A percentile compares a stretch with the other conserved stretches of the same genome.
Conservation (phyloP, 2,113 vertebrate genomes). For the Ceuthmochares aereus region DNA sequence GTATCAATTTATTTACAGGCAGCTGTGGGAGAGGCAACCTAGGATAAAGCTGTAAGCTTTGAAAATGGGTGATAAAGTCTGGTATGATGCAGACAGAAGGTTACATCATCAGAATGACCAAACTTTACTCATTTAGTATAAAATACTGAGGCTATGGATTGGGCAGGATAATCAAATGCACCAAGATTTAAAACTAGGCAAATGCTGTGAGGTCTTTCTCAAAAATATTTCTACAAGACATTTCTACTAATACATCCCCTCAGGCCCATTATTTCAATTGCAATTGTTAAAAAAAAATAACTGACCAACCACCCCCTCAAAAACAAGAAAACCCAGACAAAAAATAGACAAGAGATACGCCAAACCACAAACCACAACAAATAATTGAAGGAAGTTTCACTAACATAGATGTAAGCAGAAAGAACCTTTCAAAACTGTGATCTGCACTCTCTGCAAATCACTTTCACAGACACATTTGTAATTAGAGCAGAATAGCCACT, state of each 20-base stretch:
- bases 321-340: background rate
- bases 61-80: background rate
- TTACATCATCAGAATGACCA: background rate
- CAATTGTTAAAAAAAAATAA: background rate
- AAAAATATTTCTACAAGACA: background rate
- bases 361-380: background rate
- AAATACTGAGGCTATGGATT: background rate
- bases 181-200: background rate
- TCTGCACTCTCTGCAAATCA: background rate
- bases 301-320: too few relatives aligned
- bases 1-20: background rate
- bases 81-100: background rate
- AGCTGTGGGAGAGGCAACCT: background rate
- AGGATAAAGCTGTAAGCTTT: background rate
- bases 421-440: background rate
- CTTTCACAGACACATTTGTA: background rate
- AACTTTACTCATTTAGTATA: background rate
- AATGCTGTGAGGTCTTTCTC: background rate
- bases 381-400: background rate
- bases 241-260: background rate
- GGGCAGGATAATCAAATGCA: background rate
- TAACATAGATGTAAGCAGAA: background rate
- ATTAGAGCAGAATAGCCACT: background rate
- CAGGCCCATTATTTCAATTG: background rate
- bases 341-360: too few relatives aligned